Evolutionary conservation across 2,113 vertebrate species (phyloP).

Genomic region (Romanogobio albipinnatus): DNA sequence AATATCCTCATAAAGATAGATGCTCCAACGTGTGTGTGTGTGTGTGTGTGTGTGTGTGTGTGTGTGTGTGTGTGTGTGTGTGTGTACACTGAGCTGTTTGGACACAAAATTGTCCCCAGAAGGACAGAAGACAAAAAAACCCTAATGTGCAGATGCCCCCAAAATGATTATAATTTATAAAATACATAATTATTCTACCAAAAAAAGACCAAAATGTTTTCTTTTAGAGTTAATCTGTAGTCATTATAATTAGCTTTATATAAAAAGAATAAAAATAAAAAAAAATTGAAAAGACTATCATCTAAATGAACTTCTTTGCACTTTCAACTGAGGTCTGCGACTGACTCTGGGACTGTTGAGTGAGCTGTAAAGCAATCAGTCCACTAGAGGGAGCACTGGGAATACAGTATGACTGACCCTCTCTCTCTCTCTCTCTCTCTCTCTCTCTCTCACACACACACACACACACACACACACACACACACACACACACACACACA

Average conservation of each 20-base stretch:
- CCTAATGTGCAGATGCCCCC: not conserved
- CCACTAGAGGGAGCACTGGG: slow-evolving; percentile 62
- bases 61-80: too few relatives aligned
- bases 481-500: not conserved
- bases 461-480: not conserved
- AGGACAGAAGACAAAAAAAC: not conserved
- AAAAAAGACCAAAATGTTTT: not conserved
- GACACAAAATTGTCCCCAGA: not conserved
- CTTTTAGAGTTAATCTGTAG: not conserved
- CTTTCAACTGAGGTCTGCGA: not conserved
- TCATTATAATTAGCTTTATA: not conserved
- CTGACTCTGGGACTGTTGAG: not conserved
- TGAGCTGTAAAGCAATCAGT: slow-evolving; percentile 17
- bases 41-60: too few relatives aligned
- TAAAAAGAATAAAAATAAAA: not conserved
- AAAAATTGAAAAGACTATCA: not conserved
- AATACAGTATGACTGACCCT: slow-evolving; percentile 47
- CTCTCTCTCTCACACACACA: not conserved
- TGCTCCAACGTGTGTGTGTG: too few relatives aligned
- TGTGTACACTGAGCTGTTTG: not conserved
- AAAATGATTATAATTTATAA: not conserved
- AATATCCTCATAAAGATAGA: too few relatives aligned
- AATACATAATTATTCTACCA: not conserved
- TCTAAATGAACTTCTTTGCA: not conserved
- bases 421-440: not conserved